Percentiles rank a stretch among this genome's conserved stretches.
Conservation (phyloP, 2,888 invertebrate genomes). For the Orchesellides sinensis region DNA sequence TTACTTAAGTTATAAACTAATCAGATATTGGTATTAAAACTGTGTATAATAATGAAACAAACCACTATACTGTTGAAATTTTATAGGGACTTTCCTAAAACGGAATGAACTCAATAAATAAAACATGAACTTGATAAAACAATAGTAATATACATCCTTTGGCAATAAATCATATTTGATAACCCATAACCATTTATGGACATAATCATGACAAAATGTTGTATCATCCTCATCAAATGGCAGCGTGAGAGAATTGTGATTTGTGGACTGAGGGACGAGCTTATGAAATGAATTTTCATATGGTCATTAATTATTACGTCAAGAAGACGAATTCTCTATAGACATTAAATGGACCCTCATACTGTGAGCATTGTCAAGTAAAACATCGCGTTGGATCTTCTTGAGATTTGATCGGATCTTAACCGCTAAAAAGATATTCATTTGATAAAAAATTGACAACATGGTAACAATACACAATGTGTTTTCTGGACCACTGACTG, state of each 20-base stretch:
- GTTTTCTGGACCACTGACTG: no score
- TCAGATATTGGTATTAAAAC: neutral
- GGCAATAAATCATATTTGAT: conserved; percentile 7
- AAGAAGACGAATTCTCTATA: no score
- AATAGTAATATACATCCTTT: conserved; percentile 1
- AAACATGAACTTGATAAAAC: neutral
- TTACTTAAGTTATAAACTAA: no score
- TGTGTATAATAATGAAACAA: neutral
- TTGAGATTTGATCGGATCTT: no score
- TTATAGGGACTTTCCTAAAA: neutral
- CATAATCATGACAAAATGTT: conserved; percentile 16
- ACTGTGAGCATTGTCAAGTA: no score
- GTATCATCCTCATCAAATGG: conserved; percentile 2
- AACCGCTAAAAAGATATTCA: no score
- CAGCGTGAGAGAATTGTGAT: conserved; percentile 22
- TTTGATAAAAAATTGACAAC: no score
- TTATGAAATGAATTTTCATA: conserved; percentile 9
- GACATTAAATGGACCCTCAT: no score
- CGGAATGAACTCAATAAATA: neutral
- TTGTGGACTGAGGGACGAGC: neutral
- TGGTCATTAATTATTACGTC: conserved; percentile 17
- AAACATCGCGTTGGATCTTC: no score
- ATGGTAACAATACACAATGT: no score
- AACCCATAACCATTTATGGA: conserved; percentile 7
- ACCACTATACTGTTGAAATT: no score